phyloP scores from a whole-genome alignment of 2,113 vertebrate species.

The human region DNA sequence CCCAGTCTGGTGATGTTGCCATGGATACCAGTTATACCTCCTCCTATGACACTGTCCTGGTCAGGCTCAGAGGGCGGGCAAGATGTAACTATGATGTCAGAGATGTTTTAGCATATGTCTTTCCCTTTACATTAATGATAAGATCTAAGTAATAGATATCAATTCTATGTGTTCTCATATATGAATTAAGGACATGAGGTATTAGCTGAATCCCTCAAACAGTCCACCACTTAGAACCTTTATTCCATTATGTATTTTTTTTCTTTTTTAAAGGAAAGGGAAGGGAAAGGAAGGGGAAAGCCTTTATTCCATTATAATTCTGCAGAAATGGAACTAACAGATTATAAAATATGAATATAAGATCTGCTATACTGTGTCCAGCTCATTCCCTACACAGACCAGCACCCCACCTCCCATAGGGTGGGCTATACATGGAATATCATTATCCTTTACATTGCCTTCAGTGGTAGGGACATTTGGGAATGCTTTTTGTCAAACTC shows the following conservation, averaged over 20 bases:
- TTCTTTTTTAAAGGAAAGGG: too few species aligned
- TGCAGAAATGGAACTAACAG: slow-evolving; percentile 27
- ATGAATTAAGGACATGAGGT: not conserved
- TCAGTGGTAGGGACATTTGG: not conserved
- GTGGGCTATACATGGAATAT: not conserved
- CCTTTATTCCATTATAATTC: slow-evolving; percentile 12
- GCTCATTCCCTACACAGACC: not conserved
- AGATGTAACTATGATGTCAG: slow-evolving; percentile 73
- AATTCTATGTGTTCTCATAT: not conserved
- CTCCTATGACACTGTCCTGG: slow-evolving; percentile 60
- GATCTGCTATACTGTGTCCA: not conserved
- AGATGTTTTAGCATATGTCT: not conserved
- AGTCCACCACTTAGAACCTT: not conserved
- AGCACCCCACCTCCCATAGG: not conserved
- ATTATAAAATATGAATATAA: not conserved
- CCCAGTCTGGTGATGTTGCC: slow-evolving; percentile 78
- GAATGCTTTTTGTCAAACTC: slow-evolving; percentile 24
- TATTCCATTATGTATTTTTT: not conserved
- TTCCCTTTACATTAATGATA: not conserved
- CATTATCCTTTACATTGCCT: not conserved
- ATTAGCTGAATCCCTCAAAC: not conserved
- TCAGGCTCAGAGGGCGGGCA: slow-evolving; percentile 36
- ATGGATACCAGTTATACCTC: slow-evolving; percentile 76
- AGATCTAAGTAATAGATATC: not conserved
- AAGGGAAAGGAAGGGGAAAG: too few species aligned